phyloP scores from a whole-genome alignment of 1,140 invertebrate genomes.

The Phocides pigmalion region DNA sequence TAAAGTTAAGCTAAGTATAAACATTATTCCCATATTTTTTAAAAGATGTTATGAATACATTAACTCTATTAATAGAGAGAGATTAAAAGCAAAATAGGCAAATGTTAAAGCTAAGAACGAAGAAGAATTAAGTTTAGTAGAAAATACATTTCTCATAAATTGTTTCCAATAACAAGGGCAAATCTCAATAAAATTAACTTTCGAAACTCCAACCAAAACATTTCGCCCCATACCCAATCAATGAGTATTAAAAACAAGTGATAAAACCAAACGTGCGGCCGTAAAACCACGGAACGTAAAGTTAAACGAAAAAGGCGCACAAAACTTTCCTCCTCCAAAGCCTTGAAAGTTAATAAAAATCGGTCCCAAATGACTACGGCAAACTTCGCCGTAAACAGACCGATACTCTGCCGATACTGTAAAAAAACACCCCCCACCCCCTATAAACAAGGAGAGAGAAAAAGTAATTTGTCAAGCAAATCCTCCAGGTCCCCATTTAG shows the following conservation, averaged over 20 bases:
- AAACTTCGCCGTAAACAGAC: constrained; percentile 68
- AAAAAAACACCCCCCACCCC: constrained; percentile 48
- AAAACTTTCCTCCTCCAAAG: constrained; percentile 38
- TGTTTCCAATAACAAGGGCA: constrained; percentile 1
- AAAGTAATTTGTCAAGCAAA: constrained; percentile 80
- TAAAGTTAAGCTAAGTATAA: no score
- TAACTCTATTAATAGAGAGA: no score
- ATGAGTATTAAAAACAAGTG: constrained; percentile 34
- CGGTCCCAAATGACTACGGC: constrained; percentile 67
- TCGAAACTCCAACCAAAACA: constrained; percentile 28
- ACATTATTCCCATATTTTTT: no score
- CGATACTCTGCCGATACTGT: constrained; percentile 60
- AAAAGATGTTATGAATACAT: no score
- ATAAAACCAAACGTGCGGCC: constrained; percentile 56
- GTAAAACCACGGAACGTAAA: constrained; percentile 61
- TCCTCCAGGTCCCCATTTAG: constrained; percentile 56
- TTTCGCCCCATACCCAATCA: constrained; percentile 33
- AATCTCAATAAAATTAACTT: constrained; percentile 15
- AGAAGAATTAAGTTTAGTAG: no score
- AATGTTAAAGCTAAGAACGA: no score
- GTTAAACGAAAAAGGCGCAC: constrained; percentile 49
- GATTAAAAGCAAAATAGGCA: no score
- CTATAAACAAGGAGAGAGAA: constrained; percentile 65
- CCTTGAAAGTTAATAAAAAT: constrained; percentile 77
- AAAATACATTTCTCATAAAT: constrained; percentile 3